Conservation (phyloP, 2,797 vertebrate genomes). For the Nothura maculosa region DNA sequence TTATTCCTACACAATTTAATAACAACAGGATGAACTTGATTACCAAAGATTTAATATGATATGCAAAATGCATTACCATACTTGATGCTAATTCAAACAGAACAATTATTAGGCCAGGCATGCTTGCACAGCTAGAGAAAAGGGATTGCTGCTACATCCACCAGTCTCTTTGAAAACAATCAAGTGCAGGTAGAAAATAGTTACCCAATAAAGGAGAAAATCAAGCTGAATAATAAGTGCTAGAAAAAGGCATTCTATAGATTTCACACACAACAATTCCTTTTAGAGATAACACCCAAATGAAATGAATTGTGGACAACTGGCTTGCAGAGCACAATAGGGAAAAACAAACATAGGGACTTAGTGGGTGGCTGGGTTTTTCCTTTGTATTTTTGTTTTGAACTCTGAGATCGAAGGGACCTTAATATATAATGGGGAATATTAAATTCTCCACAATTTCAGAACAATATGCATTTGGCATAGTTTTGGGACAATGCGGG, state of each 20-base stretch:
- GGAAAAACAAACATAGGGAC: neutral
- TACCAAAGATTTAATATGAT: neutral
- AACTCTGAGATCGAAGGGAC: neutral
- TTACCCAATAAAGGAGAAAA: neutral
- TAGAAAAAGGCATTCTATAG: neutral
- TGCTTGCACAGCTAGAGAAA: slow-evolving; percentile 12
- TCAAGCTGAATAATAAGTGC: neutral
- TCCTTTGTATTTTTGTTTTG: neutral
- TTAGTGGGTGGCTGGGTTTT: neutral
- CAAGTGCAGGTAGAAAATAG: neutral
- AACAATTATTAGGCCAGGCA: slow-evolving; percentile 17
- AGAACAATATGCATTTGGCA: neutral
- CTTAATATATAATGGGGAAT: neutral
- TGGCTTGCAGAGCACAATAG: neutral
- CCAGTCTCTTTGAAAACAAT: neutral
- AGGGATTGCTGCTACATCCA: neutral
- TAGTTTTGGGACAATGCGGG: neutral
- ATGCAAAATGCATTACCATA: neutral
- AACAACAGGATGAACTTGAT: slow-evolving; percentile 1
- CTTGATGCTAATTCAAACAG: neutral
- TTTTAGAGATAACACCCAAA: neutral
- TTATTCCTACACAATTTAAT: neutral
- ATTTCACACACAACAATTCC: neutral
- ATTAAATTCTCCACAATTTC: neutral
- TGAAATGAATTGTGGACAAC: neutral